Percentiles rank a stretch among this genome's conserved stretches.
Conservation (phyloP, 1,140 invertebrate species). For the Coenobita brevimanus region DNA sequence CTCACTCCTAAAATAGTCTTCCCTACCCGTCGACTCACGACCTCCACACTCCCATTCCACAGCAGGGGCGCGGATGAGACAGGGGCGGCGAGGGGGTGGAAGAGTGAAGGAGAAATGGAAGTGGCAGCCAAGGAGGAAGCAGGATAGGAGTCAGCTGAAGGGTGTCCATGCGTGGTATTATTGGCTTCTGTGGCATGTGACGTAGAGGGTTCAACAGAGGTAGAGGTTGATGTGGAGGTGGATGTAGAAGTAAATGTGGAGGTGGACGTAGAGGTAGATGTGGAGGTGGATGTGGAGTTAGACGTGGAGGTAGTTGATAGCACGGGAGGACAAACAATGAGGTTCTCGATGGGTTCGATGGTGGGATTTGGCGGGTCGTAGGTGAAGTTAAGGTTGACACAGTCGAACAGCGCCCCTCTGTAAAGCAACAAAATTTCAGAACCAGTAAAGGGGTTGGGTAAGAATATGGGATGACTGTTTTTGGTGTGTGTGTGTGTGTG, state of each 20-base stretch:
- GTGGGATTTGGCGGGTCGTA: slow-evolving; percentile 23
- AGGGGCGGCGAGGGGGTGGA: not conserved
- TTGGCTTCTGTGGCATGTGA: too few relatives aligned
- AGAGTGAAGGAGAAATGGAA: not conserved
- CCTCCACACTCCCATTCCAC: not conserved
- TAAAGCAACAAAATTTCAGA: not conserved
- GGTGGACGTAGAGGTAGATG: not conserved
- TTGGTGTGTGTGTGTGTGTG: too few relatives aligned
- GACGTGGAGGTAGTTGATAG: not conserved
- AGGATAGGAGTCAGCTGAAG: too few relatives aligned
- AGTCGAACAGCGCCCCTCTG: slow-evolving; percentile 12
- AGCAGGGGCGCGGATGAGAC: not conserved
- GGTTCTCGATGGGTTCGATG: slow-evolving; percentile 1
- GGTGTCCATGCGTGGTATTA: too few relatives aligned
- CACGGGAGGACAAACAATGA: slow-evolving; percentile 3
- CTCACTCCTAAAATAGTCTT: slow-evolving; percentile 3
- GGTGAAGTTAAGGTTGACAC: slow-evolving; percentile 43
- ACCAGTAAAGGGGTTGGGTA: too few relatives aligned
- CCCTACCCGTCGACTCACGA: slow-evolving; percentile 28
- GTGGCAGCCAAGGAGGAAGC: not conserved
- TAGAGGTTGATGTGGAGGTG: not conserved
- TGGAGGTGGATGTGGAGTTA: not conserved
- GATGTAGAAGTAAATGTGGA: not conserved
- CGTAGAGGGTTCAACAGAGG: too few relatives aligned
- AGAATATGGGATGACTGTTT: too few relatives aligned